Conservation (phyloP, 2,797 vertebrate species). For the Cyclura pinguis region DNA sequence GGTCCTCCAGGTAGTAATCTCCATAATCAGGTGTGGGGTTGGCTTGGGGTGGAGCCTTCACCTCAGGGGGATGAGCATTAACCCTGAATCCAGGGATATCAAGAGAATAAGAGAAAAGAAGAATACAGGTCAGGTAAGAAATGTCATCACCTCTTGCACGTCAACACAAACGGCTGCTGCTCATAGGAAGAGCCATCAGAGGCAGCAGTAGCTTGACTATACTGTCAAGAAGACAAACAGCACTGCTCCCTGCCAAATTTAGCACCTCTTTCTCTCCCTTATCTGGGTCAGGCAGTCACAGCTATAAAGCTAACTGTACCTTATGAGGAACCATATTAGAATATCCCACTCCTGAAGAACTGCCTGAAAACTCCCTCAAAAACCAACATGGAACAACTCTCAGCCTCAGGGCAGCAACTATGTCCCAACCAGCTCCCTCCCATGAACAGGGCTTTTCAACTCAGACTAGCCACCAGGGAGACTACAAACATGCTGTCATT, state of each 20-base stretch:
- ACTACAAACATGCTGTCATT: not conserved
- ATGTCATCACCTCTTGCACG: not conserved
- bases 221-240: constrained; percentile 27
- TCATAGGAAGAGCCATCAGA: not conserved
- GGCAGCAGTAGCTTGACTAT: not conserved
- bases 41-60: constrained; percentile 22
- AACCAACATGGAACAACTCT: not conserved
- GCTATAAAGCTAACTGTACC: not conserved
- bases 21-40: constrained; percentile 23
- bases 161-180: not conserved
- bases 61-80: constrained; percentile 32
- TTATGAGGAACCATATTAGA: not conserved
- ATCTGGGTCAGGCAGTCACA: constrained; percentile 21
- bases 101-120: constrained; percentile 32
- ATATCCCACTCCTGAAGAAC: not conserved
- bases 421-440: not conserved
- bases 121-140: constrained; percentile 12
- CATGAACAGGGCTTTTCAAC: not conserved
- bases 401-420: not conserved
- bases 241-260: constrained; percentile 10
- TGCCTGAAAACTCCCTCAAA: not conserved
- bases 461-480: not conserved
- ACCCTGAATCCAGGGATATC: constrained; percentile 32
- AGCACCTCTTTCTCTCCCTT: constrained; percentile 26
- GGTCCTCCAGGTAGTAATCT: constrained; percentile 32